Evolutionary conservation across 2,888 invertebrate genomes (phyloP).

Genomic region (Rugalucina vietnamica): DNA sequence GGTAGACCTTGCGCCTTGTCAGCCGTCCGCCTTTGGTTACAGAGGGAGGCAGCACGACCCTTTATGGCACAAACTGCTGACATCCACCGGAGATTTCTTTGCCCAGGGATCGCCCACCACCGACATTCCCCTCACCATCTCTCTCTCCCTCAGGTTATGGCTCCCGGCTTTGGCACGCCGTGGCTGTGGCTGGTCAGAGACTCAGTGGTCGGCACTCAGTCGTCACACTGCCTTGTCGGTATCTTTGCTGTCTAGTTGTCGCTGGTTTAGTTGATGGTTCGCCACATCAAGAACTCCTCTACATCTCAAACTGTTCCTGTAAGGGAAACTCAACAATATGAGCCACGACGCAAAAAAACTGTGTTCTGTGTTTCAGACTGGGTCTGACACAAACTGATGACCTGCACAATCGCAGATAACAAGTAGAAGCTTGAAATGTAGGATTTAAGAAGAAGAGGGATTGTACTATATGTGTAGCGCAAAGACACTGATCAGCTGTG

Average conservation of each 20-base stretch:
- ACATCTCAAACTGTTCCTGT: background rate
- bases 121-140: too few species aligned
- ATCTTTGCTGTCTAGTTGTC: conserved; percentile 57
- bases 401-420: too few species aligned
- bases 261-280: conserved; percentile 60
- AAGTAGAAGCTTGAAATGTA: too few species aligned
- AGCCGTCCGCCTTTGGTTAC: background rate
- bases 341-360: too few species aligned
- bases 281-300: conserved; percentile 31
- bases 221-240: conserved; percentile 35
- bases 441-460: too few species aligned
- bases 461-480: too few species aligned
- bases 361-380: too few species aligned
- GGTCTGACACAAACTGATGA: too few species aligned
- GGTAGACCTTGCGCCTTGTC: background rate
- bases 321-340: too few species aligned
- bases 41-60: background rate
- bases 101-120: background rate
- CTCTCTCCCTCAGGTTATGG: too few species aligned
- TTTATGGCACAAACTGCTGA: background rate
- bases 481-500: too few species aligned
- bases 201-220: conserved; percentile 18
- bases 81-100: background rate
- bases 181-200: conserved; percentile 19
- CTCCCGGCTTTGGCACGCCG: background rate